Base-by-base conservation (phyloP, 2,888 invertebrate genomes). In the Eristalis pertinax region DNA sequence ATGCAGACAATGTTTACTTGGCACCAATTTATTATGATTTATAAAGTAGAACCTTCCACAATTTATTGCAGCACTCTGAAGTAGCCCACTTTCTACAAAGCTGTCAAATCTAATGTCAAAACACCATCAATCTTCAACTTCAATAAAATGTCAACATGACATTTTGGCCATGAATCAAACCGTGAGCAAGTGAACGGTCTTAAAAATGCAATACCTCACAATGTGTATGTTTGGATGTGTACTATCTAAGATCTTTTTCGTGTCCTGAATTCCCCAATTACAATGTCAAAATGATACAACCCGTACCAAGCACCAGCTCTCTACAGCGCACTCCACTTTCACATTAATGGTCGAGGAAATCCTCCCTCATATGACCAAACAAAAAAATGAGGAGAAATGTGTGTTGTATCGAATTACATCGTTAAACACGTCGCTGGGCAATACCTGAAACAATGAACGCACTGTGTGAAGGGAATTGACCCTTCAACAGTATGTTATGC, bases 321-420 rank as follows among this genome's bases (percentile, higher is more conserved):
- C 19, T 19, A 73, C 56, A 50, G 50, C 8, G 19, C 32, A 19
- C 19, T 68, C 62, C 56, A 26, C 64, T 13, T 8, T 62, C 56
- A n/a, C 64, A 13, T 13, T 62, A 32, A 38, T 8, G 64, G 2
- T 8, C n/a, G 58, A 15, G 22, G 67, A 29, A 5, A 15, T 41
- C 35, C 15, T 26, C 60, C 11, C 15, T 19, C 32, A 19, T 60
- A 32, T 68, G 60, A 24, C 26, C 60, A 13, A 24, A 24, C 11
- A 60, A 10, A 60, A 24, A 24, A 22, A 24, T 13, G n/a, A 24
- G 2, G 15, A 63, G 63, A 78, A 68, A 72, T 32, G 60, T 50
- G 70, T 67, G 75, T 50, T 72, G 69, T 62, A 63, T 65, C 70
- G 70, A 84, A 84, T 84, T 75, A 79, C 79, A 75, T 84, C 75